Evolutionary conservation across 2,888 invertebrate genomes (phyloP), one percentile per base, ranked within the genome.

Genomic region (Erebia ligea): DNA sequence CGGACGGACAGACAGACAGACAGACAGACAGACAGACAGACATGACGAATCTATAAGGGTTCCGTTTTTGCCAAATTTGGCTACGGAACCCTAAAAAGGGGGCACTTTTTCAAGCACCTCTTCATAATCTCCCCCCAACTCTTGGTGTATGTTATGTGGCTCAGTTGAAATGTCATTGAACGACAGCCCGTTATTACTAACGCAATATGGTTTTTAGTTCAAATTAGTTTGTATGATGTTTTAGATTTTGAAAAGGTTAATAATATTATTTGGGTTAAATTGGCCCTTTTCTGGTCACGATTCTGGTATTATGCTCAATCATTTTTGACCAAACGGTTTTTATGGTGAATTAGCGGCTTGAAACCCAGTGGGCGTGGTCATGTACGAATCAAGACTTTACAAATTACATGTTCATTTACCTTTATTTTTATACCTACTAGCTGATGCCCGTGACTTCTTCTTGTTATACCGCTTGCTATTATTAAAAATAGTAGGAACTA

Each of bases 121-220:
- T 10, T 54, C 3, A 17, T 2, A 19, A 10, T 54, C 19, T 54
- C 54, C 19, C 54, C 9, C 54, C 19, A 6, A 10, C 17, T 54
- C 54, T 54, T 17, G 19, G 19, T 17, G 17, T 19, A 54, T 17
- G 17, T 19, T 57, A 25, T 48, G 64, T 45, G 67, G 68, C 66
- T 65, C 58, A 69, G 48, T 68, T 68, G 61, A 61, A 72, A 74
- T 75, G 76, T 76, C 75, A 76, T 76, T 70, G 75, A 66, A 68
- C 72, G 67, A 70, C 68, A 70, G 50, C 58, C 67, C 67, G 67
- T 67, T 67, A 67, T 67, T 67, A 59, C 34, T 21, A 58, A 11
- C 45, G 58, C 57, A 34, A 58, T 67, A 58, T 59, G 58, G 67
- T 67, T 67, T 50, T 67, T 58, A 59, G 25, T 67, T 48, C 58